phyloP scores from a whole-genome alignment of 1,140 invertebrate genomes.

The Hycleus phaleratus region DNA sequence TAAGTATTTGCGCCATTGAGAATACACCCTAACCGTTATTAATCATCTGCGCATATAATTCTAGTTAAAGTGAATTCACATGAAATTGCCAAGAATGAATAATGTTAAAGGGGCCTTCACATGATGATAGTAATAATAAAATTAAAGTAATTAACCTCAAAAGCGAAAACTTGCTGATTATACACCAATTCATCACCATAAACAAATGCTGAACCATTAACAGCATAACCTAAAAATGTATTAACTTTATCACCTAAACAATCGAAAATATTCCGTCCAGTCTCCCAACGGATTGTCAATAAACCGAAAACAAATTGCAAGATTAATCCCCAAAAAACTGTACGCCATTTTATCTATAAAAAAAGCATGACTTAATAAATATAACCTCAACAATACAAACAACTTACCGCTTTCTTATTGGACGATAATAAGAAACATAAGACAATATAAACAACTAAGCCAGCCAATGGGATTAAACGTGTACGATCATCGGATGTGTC shows the following conservation, averaged over 20 bases:
- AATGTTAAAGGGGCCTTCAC: too few species aligned
- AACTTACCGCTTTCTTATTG: conserved; percentile 45
- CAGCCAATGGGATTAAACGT: conserved; percentile 58
- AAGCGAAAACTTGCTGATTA: conserved; percentile 60
- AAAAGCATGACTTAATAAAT: too few species aligned
- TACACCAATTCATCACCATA: conserved; percentile 66
- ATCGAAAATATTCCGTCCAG: conserved; percentile 67
- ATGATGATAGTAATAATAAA: too few species aligned
- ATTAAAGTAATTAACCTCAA: conserved; percentile 52
- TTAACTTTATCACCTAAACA: conserved; percentile 75
- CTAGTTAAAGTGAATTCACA: not conserved
- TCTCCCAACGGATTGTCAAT: conserved; percentile 74
- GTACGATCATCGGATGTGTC: conserved; percentile 55
- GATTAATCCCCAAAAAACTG: conserved; percentile 28
- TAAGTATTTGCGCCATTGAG: not conserved
- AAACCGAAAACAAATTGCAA: conserved; percentile 84
- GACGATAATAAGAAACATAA: conserved; percentile 55
- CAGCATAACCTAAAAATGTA: conserved; percentile 70
- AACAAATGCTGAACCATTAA: conserved; percentile 74
- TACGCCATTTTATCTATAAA: not conserved
- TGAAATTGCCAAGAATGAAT: not conserved
- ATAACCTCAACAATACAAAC: not conserved
- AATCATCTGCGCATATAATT: not conserved
- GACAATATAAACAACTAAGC: conserved; percentile 48
- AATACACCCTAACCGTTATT: not conserved